Conservation (phyloP, 2,797 vertebrate genomes). For the Platalea minor region DNA sequence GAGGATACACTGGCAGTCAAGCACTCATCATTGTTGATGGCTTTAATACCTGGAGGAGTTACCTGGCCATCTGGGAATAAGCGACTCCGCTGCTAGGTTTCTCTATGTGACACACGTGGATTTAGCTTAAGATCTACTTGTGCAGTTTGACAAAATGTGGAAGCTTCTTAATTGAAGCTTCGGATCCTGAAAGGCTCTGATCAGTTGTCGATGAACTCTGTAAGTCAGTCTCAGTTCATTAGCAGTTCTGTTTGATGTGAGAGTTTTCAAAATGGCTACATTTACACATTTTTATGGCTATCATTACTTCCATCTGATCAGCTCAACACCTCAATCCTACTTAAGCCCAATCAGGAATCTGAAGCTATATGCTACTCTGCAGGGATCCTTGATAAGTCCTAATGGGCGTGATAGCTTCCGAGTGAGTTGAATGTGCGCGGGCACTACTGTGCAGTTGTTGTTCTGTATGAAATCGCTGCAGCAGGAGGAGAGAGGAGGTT, state of each 20-base stretch:
- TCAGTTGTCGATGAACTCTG: not conserved
- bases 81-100: not conserved
- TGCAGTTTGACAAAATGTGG: not conserved
- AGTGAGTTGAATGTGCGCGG: not conserved
- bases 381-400: not conserved
- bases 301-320: not conserved
- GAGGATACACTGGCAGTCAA: not conserved
- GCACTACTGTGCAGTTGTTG: not conserved
- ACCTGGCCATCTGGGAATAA: not conserved
- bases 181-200: not conserved
- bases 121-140: not conserved
- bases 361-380: not conserved
- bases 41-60: not conserved
- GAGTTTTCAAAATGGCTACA: not conserved
- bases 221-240: not conserved
- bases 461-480: not conserved
- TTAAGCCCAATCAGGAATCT: not conserved
- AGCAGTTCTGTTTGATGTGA: not conserved
- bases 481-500: not conserved
- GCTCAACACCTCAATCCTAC: not conserved
- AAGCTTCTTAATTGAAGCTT: not conserved
- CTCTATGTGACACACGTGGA: rapidly evolving
- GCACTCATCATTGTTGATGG: not conserved
- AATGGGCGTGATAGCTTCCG: rapidly evolving
- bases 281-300: not conserved